Percentiles rank a stretch among this genome's conserved stretches.
phyloP scores from a whole-genome alignment of 1,140 invertebrate species.

The Hycleus phaleratus region DNA sequence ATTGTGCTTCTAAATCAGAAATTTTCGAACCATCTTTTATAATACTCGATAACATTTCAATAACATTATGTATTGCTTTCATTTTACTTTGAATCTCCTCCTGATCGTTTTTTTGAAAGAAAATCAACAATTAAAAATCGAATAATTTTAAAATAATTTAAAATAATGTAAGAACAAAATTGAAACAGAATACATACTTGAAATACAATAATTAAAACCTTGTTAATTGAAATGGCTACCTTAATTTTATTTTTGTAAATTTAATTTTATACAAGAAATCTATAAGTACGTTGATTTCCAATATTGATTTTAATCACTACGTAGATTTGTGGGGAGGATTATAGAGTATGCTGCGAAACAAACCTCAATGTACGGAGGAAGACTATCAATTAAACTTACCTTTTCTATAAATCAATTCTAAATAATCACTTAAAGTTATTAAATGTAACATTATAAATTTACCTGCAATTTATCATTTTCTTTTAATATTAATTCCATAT shows the following conservation, averaged over 20 bases:
- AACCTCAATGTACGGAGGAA: slow-evolving; percentile 18
- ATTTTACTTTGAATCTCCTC: slow-evolving; percentile 74
- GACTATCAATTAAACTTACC: slow-evolving; percentile 1
- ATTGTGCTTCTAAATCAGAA: slow-evolving; percentile 26
- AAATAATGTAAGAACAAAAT: background rate
- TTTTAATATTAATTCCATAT: slow-evolving; percentile 56
- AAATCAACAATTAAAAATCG: slow-evolving; percentile 2
- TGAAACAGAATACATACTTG: background rate
- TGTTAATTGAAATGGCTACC: too few species aligned
- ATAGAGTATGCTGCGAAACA: slow-evolving; percentile 23
- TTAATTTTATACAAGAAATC: too few species aligned
- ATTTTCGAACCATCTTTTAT: slow-evolving; percentile 49
- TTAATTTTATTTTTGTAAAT: too few species aligned
- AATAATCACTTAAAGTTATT: background rate
- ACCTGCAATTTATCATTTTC: slow-evolving; percentile 78
- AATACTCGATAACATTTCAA: slow-evolving; percentile 73
- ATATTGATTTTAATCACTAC: background rate
- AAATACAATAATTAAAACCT: too few species aligned
- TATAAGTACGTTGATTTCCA: too few species aligned
- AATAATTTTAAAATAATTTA: background rate
- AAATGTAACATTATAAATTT: slow-evolving; percentile 23
- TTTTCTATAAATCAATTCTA: background rate
- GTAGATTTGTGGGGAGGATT: background rate
- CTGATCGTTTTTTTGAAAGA: slow-evolving; percentile 40
- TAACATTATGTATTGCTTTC: slow-evolving; percentile 73